Base-by-base conservation (phyloP, 1,140 invertebrate species). In the Steinernema khuongi region DNA sequence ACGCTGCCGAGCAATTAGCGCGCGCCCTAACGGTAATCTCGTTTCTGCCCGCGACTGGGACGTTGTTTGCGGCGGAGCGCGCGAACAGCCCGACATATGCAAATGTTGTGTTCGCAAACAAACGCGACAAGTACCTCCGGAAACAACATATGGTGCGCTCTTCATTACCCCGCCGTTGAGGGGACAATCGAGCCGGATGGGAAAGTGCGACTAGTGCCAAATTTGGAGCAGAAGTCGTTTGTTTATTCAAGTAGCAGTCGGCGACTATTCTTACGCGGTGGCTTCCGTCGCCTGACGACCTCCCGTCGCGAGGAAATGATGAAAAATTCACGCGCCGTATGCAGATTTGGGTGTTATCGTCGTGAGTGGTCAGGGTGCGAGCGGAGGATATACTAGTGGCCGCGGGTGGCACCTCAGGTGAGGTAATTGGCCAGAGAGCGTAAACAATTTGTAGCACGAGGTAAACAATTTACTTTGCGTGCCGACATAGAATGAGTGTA, bases 321-420 rank as follows among this genome's bases (percentile, higher is more conserved):
- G 50, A 60, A 60, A 60, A 60, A 60, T 60, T 60, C 50, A 60
- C 50, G 50, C 50, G 50, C 11, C 50, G 50, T 60, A 60, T 60
- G 50, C 50, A 60, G 50, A 60, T 60, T 60, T 22, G 50, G 50
- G 50, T 7, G 11, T 26, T n/a, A n/a, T n/a, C n/a, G n/a, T n/a
- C n/a, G n/a, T n/a, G n/a, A n/a, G n/a, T n/a, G n/a, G n/a, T n/a
- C n/a, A n/a, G n/a, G n/a, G n/a, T n/a, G n/a, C n/a, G n/a, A n/a
- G n/a, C n/a, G n/a, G n/a, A n/a, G n/a, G n/a, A n/a, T n/a, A n/a
- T n/a, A n/a, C n/a, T n/a, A n/a, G n/a, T n/a, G n/a, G n/a, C n/a
- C n/a, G n/a, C n/a, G n/a, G n/a, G n/a, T n/a, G n/a, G n/a, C n/a
- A n/a, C n/a, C n/a, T n/a, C n/a, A n/a, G n/a, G n/a, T n/a, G n/a